Evolutionary conservation across 2,888 invertebrate species (phyloP), one percentile per base, ranked within the genome.

Genomic region (Julus scandinavius): DNA sequence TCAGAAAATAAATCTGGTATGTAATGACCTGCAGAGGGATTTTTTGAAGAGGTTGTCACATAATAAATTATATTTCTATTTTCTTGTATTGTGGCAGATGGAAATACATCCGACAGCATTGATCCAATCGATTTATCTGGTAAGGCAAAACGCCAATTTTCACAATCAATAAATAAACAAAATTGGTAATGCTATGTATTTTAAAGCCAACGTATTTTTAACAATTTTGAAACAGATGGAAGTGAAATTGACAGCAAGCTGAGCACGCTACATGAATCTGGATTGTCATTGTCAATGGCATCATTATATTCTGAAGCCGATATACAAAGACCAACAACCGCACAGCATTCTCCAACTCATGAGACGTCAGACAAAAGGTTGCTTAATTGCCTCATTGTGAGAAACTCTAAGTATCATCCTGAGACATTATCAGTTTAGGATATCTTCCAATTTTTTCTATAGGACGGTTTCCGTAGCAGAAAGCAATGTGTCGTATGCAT

Each of bases 231-330:
- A 80, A 80, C 38, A 80, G 80, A 89, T 86, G 89, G 87, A 49
- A 45, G 89, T 6, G 89, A 89, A 72, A 83, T 41, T 29, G 85
- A 88, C 72, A 88, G 87, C 63, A 89, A 89, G 54, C 45, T 89
- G 9, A 85, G 87, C 50, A 88, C 87, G n/a, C 41, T 89, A 84
- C 54, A 89, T 6, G 89, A 89, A 54, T 88, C 86, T 49, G 94
- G 94, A 20, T 91, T 95, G 15, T 94, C 95, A 6, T 93, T 94
- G 91, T 95, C 95, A 0, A 94, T 95, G 93, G 94, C 94, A 5
- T 95, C 95, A 0, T 92, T 95, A 17, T 95, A 94, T 91, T 95
- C 95, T 0, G 95, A 94, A 89, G 93, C 93, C 0, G 94, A 94
- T 91, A 90, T 94, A 20, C 87, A 58, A 11, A 29, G 87, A 29